phyloP scores from a whole-genome alignment of 1,140 invertebrate species.

The Adoxophyes honmai region DNA sequence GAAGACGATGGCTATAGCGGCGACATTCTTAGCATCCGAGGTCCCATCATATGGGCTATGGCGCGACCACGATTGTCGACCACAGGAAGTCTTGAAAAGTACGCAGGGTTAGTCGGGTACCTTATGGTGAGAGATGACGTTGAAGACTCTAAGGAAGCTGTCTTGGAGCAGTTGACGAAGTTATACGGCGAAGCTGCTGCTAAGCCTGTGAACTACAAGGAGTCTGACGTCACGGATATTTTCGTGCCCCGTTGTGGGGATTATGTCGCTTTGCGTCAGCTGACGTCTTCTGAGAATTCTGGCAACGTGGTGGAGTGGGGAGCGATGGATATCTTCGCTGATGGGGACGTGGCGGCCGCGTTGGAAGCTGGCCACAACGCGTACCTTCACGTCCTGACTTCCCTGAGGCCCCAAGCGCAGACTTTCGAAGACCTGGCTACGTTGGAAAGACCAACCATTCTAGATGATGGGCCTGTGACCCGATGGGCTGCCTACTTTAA shows the following conservation, averaged over 20 bases:
- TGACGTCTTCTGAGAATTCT: constrained; percentile 26
- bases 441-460: constrained; percentile 36
- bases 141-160: constrained; percentile 37
- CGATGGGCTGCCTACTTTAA: constrained; percentile 42
- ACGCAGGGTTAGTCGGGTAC: constrained; percentile 49
- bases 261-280: constrained; percentile 40
- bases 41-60: constrained; percentile 66
- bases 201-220: constrained; percentile 45
- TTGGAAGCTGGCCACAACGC: constrained; percentile 60
- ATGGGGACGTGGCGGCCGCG: constrained; percentile 57
- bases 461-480: constrained; percentile 28
- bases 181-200: constrained; percentile 55
- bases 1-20: constrained; percentile 51
- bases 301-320: constrained; percentile 46
- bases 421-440: constrained; percentile 48
- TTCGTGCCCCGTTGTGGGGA: constrained; percentile 58
- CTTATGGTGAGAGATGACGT: constrained; percentile 35
- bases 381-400: constrained; percentile 50
- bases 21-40: constrained; percentile 57
- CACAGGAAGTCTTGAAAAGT: constrained; percentile 38
- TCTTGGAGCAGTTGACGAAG: constrained; percentile 53
- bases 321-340: constrained; percentile 56
- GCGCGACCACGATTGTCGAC: constrained; percentile 47
- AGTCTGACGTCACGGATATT: constrained; percentile 47
- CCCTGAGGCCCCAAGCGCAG: constrained; percentile 61